phyloP scores from a whole-genome alignment of 2,113 vertebrate genomes.

The Psittacula cyanocephala region DNA sequence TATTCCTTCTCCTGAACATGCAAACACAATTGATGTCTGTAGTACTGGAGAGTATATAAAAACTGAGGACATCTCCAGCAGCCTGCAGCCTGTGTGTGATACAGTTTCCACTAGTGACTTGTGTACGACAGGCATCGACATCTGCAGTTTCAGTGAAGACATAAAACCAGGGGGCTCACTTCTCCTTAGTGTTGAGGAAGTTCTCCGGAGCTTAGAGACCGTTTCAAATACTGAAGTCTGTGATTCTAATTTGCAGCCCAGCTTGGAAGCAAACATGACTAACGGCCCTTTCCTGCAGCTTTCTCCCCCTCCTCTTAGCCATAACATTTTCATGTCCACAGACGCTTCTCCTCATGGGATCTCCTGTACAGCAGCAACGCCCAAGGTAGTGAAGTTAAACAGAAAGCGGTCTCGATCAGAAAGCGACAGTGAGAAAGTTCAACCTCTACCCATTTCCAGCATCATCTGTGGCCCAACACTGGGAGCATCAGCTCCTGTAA shows the following conservation, averaged over 20 bases:
- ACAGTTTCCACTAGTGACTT: constrained; percentile 80
- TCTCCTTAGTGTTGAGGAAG: constrained; percentile 91
- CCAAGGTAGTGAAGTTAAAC: constrained; percentile 85
- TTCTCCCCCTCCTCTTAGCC: constrained; percentile 82
- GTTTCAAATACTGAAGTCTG: constrained; percentile 83
- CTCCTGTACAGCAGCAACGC: constrained; percentile 81
- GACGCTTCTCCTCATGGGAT: constrained; percentile 78
- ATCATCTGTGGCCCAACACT: constrained; percentile 88
- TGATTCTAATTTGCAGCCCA: constrained; percentile 77
- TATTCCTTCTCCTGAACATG: constrained; percentile 84
- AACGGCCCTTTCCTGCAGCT: constrained; percentile 85
- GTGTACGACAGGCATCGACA: constrained; percentile 85
- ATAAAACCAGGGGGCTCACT: constrained; percentile 89
- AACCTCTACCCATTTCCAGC: constrained; percentile 91
- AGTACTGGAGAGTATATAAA: constrained; percentile 83
- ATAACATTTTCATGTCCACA: constrained; percentile 78
- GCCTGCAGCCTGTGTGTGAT: constrained; percentile 86
- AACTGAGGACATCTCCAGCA: constrained; percentile 80
- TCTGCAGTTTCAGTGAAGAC: constrained; percentile 90
- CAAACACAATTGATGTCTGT: constrained; percentile 79
- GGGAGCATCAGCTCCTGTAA: constrained; percentile 81
- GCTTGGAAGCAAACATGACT: constrained; percentile 76
- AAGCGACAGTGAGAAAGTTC: constrained; percentile 94
- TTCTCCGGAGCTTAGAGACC: constrained; percentile 91
- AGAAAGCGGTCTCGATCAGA: constrained; percentile 94